Evolutionary conservation across 2,888 invertebrate species (phyloP), one percentile per base, ranked within the genome.

Genomic region (Leuctra nigra): DNA sequence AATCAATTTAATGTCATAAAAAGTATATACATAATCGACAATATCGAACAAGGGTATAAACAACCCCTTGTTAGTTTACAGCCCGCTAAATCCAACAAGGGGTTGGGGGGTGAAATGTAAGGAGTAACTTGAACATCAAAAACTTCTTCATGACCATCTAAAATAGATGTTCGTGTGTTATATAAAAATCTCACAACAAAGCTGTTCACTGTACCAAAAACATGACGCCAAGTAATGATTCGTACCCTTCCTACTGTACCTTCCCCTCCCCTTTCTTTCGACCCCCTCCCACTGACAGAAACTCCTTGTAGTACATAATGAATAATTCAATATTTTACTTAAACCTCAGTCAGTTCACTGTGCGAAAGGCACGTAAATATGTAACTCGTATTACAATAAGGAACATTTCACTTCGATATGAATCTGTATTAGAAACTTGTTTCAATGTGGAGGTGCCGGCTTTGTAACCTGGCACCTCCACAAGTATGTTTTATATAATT

Each of bases 221-320:
- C 62, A 62, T 60, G 68, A 67, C 65, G 33, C 68, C 69, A 68
- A 68, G 70, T 72, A 72, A 72, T 72, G 72, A 71, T 72, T 71
- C 72, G 71, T 72, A 68, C 68, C 70, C 67, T 35, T 18, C 33
- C 50, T 35, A 4, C 50, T n/a, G 29, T 20, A 11, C 4, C 18
- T 18, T 23, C 4, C 23, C 3, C 44, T 20, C 44, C 18, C 23
- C 44, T 20, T 41, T 13, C 20, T 18, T 6, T 41, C 13, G 7
- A 7, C 41, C 44, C 23, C 23, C 16, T 44, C 20, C 22, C n/a
- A 23, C 44, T 20, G 20, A 22, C 44, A 9, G 6, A 20, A 44
- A 20, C 44, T 22, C 44, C 44, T 13, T 44, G 22, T 44, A 7
- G 44, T 44, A 44, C 44, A 50, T 50, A 50, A 50, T 50, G 50